Evolutionary conservation across 2,888 invertebrate genomes (phyloP).

Genomic region (Lochmaea crataegi): DNA sequence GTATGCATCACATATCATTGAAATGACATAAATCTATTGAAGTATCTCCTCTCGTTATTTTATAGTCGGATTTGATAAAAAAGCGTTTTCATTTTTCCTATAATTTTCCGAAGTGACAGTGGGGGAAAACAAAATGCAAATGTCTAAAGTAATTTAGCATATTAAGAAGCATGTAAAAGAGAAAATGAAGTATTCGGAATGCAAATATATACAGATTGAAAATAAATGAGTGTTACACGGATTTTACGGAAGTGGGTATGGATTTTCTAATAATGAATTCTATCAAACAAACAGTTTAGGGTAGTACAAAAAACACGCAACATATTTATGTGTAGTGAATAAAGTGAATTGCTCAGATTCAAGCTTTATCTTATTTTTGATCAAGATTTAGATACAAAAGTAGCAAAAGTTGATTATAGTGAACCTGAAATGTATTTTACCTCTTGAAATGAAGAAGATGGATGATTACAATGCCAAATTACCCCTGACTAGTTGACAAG

Average conservation of each 20-base stretch:
- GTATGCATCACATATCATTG: neutral
- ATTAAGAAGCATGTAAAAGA: neutral
- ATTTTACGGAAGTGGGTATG: neutral
- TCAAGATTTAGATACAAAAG: no score
- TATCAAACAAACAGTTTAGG: no score
- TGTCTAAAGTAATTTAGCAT: neutral
- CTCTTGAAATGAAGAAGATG: no score
- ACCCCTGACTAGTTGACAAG: no score
- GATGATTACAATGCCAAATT: no score
- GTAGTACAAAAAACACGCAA: no score
- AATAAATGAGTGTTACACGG: neutral
- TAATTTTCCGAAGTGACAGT: neutral
- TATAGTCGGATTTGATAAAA: neutral
- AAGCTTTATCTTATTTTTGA: no score
- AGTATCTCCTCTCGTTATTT: neutral
- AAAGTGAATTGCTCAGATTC: no score
- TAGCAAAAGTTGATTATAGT: no score
- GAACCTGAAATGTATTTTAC: no score
- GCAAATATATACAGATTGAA: constrained; percentile 7
- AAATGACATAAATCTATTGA: neutral
- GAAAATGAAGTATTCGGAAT: neutral
- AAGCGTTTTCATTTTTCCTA: neutral
- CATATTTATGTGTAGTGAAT: no score
- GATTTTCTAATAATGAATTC: no score
- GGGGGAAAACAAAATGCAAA: neutral